Conservation (phyloP, 2,797 vertebrate species). For the Galago senegalensis region DNA sequence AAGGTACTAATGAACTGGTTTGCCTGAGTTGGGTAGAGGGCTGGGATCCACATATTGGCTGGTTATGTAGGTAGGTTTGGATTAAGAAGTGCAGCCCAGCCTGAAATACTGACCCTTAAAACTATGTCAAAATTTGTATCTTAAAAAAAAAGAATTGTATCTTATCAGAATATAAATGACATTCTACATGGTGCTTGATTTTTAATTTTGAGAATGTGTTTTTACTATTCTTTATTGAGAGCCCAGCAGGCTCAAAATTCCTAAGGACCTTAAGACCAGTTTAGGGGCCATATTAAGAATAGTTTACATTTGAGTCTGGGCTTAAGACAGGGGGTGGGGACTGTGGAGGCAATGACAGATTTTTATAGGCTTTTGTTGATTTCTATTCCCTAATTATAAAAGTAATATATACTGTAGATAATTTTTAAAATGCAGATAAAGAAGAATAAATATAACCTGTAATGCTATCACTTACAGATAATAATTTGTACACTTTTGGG, state of each 20-base stretch:
- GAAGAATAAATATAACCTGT: conserved; percentile 40
- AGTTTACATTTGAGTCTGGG: background rate
- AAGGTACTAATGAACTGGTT: conserved; percentile 31
- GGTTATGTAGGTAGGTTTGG: background rate
- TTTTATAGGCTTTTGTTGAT: conserved; percentile 11
- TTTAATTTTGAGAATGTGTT: conserved; percentile 37
- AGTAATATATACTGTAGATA: conserved; percentile 8
- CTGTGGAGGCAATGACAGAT: background rate
- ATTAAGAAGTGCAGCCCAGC: background rate
- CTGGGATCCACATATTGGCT: background rate
- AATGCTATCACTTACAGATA: background rate
- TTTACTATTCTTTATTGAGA: conserved; percentile 51
- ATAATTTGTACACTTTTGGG: background rate
- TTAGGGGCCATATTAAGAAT: background rate
- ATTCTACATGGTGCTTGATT: background rate
- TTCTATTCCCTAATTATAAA: conserved; percentile 46
- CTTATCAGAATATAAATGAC: conserved; percentile 27
- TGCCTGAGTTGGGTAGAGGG: conserved; percentile 45
- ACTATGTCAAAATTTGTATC: conserved; percentile 50
- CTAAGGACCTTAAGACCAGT: background rate
- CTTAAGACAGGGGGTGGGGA: background rate
- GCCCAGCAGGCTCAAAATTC: background rate
- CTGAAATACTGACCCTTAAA: background rate
- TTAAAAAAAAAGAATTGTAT: conserved; percentile 39
- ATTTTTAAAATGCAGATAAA: conserved; percentile 28